Conservation (phyloP, 1,140 invertebrate genomes). For the Saxidomus purpurata region DNA sequence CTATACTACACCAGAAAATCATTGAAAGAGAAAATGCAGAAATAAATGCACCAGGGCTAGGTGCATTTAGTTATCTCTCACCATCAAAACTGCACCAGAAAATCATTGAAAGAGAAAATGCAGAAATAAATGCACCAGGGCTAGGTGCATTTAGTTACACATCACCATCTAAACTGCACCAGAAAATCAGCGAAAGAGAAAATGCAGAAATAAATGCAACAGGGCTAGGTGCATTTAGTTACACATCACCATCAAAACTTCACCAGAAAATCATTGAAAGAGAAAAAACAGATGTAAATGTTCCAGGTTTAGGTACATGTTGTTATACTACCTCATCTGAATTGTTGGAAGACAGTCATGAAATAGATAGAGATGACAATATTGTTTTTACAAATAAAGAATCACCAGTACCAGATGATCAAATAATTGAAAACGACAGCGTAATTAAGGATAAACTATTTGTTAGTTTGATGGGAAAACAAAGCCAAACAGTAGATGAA, state of each 20-base stretch:
- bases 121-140: neutral
- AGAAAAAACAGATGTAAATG: neutral
- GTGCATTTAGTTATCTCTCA: neutral
- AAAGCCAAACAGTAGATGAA: no score
- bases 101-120: neutral
- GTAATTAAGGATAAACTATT: no score
- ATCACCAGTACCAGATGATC: neutral
- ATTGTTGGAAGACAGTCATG: neutral
- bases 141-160: slow-evolving; percentile 46
- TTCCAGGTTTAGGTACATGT: neutral
- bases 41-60: neutral
- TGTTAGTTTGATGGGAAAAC: no score
- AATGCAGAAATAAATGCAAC: neutral
- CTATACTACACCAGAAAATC: slow-evolving; percentile 8
- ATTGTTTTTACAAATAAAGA: no score
- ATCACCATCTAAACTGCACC: slow-evolving; percentile 19
- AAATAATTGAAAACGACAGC: neutral
- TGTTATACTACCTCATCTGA: slow-evolving; percentile 5
- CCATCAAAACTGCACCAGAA: slow-evolving; percentile 30
- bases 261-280: neutral
- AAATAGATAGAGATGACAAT: neutral
- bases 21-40: neutral
- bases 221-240: neutral
- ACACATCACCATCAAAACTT: slow-evolving; percentile 8
- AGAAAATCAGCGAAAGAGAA: neutral